A percentile compares a stretch with the other conserved stretches of the same genome.
These are phyloP conservation scores for Aepyceros melampus DNA, from an alignment of 2,113 vertebrate genomes.

Conservation along the genomic window DNA sequence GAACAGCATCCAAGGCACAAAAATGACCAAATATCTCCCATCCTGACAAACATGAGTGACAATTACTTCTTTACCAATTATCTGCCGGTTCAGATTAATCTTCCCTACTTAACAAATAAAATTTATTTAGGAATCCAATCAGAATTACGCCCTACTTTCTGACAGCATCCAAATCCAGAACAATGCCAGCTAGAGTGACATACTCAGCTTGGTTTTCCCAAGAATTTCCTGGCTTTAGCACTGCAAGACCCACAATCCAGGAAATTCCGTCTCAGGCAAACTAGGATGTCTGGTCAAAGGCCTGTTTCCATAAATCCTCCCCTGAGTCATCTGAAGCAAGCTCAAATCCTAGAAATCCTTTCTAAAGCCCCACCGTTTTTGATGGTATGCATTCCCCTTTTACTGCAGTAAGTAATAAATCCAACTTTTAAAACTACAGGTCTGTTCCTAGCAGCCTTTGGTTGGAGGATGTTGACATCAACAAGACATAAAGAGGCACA, in stretches of 20 bases:
- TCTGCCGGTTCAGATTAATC: neutral
- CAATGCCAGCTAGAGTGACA: neutral
- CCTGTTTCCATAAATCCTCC: neutral
- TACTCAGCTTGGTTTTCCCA: neutral
- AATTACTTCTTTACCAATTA: neutral
- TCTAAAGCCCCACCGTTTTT: neutral
- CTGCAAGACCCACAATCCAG: neutral
- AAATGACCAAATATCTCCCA: neutral
- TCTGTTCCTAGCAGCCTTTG: neutral
- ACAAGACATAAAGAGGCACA: neutral
- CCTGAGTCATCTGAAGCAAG: neutral
- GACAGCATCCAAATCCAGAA: neutral
- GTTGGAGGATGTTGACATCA: neutral
- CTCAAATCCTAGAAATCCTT: neutral
- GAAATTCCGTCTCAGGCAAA: neutral
- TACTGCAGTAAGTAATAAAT: neutral
- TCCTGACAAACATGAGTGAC: neutral
- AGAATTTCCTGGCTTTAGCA: conserved; percentile 20
- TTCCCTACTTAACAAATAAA: neutral
- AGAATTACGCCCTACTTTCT: neutral
- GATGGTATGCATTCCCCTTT: neutral
- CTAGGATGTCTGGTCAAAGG: neutral
- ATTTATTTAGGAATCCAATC: neutral
- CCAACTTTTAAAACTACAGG: neutral
- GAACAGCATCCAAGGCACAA: neutral